Base-by-base conservation (phyloP, 2,113 vertebrate genomes). In the Hepsetus odoe region DNA sequence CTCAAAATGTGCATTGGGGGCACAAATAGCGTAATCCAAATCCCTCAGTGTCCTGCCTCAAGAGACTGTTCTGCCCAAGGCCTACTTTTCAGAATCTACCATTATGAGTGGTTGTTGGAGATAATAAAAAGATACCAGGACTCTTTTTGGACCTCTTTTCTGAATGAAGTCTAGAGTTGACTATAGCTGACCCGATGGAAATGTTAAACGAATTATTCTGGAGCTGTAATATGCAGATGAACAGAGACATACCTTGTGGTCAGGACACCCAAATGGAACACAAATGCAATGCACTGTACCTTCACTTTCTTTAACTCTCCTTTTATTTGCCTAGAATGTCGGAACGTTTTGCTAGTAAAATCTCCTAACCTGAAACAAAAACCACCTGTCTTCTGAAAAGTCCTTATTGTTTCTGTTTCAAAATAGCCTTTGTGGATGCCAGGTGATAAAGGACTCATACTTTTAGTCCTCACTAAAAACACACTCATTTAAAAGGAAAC, bases 321-420 rank as follows among this genome's bases (percentile, higher is more conserved):
- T 58, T 58, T 58, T 28, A 28, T 58, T 58, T 10, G 24, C 55
- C 24, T 28, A 58, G 1, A 58, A 28, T 28, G 24, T 28, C 55
- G 4, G 24, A 28, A 61, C 58, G 0, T 26, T 16, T 26, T 28
- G 24, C 56, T 28, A 14, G 16, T 61, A 14, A 18, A 14, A 16
- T 16, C 3, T 13, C 28, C 1, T 18, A 10, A 24, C 3, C 53
- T 32, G 28, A 3, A 30, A 61, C 13, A 30, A 61, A 6, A 28
- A 32, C 58, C 58, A 61, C 58, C 58, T 61, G 58, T 61, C 58
- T 18, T 10, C 28, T 32, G 13, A 61, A 32, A 7, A 61, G 58
- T 61, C 58, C 28, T 28, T 14, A 61, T 61, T 61, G 58, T 61
- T 28, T 61, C 58, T 32, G 58, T 32, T 61, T 38, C 30, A 61